These are phyloP conservation scores for Ptychobarbus kaznakovi DNA, from an alignment of 2,797 vertebrate genomes.

Conservation along the genomic window DNA sequence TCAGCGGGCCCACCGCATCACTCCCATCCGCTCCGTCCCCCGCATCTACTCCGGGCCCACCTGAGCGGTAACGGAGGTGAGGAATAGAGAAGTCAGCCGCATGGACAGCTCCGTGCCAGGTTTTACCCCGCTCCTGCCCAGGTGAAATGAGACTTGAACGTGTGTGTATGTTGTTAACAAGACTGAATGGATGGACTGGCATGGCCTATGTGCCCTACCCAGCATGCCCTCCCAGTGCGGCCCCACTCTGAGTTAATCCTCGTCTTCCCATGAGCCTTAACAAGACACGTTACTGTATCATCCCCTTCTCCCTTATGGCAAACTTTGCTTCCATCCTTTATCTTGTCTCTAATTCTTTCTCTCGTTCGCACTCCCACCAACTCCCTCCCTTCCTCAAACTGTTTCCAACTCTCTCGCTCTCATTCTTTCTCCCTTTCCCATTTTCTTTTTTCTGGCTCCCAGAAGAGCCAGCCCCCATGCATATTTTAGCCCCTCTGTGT, in stretches of 20 bases:
- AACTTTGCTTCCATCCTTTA: conserved; percentile 48
- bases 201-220: conserved; percentile 48
- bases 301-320: conserved; percentile 65
- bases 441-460: conserved; percentile 69
- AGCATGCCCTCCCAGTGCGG: conserved; percentile 34
- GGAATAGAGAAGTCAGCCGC: conserved; percentile 3
- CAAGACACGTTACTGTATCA: conserved; percentile 72
- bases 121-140: conserved; percentile 2
- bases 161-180: conserved; percentile 73
- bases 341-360: conserved; percentile 56
- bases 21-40: conserved; percentile 23
- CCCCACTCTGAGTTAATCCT: conserved; percentile 52
- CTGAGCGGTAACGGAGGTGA: conserved; percentile 16
- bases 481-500: conserved; percentile 83
- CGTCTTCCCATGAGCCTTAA: conserved; percentile 64
- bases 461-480: conserved; percentile 82
- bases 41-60: conserved; percentile 38
- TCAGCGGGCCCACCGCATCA: conserved; percentile 37
- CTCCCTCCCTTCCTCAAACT: conserved; percentile 53
- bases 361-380: conserved; percentile 46
- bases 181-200: conserved; percentile 69
- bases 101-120: background rate
- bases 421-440: conserved; percentile 52
- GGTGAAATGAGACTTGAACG: conserved; percentile 35
- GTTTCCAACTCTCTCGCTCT: conserved; percentile 53